Base-by-base conservation (phyloP, 2,888 invertebrate genomes). In the Litoditis marina region DNA sequence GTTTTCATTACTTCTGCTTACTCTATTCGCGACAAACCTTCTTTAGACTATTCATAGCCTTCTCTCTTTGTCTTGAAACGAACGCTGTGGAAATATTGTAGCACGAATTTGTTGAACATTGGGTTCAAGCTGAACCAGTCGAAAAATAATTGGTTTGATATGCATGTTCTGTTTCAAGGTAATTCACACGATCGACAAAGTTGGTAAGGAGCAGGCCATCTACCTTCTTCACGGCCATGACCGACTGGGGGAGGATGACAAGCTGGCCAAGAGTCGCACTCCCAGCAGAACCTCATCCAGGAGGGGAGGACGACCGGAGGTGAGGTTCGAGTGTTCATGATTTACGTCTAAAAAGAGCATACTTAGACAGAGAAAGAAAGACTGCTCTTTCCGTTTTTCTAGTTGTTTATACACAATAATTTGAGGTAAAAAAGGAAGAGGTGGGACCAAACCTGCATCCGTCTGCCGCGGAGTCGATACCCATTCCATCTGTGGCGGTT, bases 141-240 rank as follows among this genome's bases (percentile, higher is more conserved):
- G 25, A 47, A 19, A 47, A 11, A 11, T n/a, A 19, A 16, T 39
- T n/a, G n/a, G n/a, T n/a, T n/a, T n/a, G n/a, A n/a, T n/a, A n/a
- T n/a, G n/a, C n/a, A n/a, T 27, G 16, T 30, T 25, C 1, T 27
- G n/a, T 16, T 42, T 31, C 32, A 1, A 80, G 68, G 80, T 83
- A 22, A 80, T 83, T 39, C 75, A 77, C 50, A 76, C 78, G 46
- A 76, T 81, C 27, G 76, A 78, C 52, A 75, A 77, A 63, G 68
- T 78, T 13, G 81, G 81, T n/a, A 69, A 71, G 8, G 80, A 81
- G 36, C 73, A 77, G 28, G 74, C 79, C 1, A 61, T 70, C n/a
- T 61, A 76, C 16, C 58, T 80, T 22, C 68, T 81, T 27, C 81
- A 81, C 68, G 74, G 74, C 39, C 79, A 81, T 52, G 81, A 81